Percentiles rank a stretch among this genome's conserved stretches.
These are phyloP conservation scores for Encarsia formosa DNA, from an alignment of 2,888 invertebrate genomes.

Conservation along the genomic window DNA sequence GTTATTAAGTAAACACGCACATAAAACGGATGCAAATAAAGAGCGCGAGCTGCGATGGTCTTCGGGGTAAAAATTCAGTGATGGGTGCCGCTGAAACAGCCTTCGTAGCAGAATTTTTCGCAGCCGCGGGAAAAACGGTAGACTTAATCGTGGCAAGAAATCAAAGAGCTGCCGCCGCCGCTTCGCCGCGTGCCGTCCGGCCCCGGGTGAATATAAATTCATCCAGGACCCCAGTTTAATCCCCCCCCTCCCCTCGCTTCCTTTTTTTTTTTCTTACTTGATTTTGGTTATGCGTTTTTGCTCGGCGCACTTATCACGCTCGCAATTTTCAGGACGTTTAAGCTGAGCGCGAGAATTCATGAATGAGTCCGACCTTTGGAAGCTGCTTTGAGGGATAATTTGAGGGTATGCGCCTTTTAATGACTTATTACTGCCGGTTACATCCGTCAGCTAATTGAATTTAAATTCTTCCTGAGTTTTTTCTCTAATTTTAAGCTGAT, in stretches of 20 bases:
- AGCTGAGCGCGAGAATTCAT: too few relatives aligned
- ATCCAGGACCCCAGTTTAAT: neutral
- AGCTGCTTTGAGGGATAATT: conserved; percentile 7
- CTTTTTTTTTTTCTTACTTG: neutral
- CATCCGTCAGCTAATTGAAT: too few relatives aligned
- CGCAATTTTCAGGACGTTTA: too few relatives aligned
- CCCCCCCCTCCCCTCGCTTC: neutral
- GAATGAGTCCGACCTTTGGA: neutral
- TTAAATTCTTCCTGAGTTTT: too few relatives aligned
- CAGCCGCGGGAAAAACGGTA: conserved; percentile 5
- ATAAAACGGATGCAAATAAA: too few relatives aligned
- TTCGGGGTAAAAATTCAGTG: too few relatives aligned
- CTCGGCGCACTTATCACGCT: neutral
- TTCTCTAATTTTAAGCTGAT: too few relatives aligned
- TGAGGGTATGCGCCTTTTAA: conserved; percentile 10
- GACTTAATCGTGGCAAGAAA: conserved; percentile 17
- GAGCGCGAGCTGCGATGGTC: too few relatives aligned
- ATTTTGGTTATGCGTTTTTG: neutral
- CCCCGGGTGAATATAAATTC: conserved; percentile 22
- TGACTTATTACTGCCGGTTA: neutral
- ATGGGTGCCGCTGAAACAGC: too few relatives aligned
- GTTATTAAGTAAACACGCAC: too few relatives aligned
- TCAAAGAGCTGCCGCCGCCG: conserved; percentile 15
- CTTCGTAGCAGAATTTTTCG: too few relatives aligned
- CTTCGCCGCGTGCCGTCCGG: too few relatives aligned